These are phyloP conservation scores for Folsomia manolachei DNA, from an alignment of 2,888 invertebrate species.

Conservation along the genomic window DNA sequence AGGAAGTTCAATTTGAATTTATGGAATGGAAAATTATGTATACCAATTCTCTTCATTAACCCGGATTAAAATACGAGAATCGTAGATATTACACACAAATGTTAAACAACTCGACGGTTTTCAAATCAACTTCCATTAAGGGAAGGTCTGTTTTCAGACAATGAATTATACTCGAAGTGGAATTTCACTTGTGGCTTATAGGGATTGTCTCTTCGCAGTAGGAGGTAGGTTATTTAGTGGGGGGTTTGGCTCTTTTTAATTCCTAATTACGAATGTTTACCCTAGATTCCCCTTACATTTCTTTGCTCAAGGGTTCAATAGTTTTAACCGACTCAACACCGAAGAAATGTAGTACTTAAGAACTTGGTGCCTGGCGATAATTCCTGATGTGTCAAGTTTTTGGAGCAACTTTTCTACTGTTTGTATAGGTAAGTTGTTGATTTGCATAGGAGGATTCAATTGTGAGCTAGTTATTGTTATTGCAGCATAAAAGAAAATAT, in stretches of 20 bases:
- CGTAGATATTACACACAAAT: too few relatives aligned
- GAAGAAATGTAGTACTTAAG: conserved; percentile 60
- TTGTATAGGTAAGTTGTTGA: conserved; percentile 71
- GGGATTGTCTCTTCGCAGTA: conserved; percentile 69
- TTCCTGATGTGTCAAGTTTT: conserved; percentile 71
- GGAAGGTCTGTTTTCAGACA: conserved; percentile 58
- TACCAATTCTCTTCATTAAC: too few relatives aligned
- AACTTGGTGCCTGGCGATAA: too few relatives aligned
- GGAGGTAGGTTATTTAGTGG: conserved; percentile 58
- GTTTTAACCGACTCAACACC: conserved; percentile 66
- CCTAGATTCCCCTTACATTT: background rate
- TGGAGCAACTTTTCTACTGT: conserved; percentile 79
- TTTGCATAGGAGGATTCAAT: conserved; percentile 74
- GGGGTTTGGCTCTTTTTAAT: background rate
- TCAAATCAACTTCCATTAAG: background rate
- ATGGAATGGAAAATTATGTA: too few relatives aligned
- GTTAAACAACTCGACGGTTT: too few relatives aligned
- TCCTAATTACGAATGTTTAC: background rate
- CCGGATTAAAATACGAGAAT: too few relatives aligned
- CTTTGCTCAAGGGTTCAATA: conserved; percentile 62
- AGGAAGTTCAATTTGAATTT: too few relatives aligned
- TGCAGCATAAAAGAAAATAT: too few relatives aligned
- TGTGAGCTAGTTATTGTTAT: too few relatives aligned
- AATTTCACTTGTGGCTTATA: conserved; percentile 67
- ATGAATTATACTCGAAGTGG: conserved; percentile 76